These are phyloP conservation scores for Noctua pronuba DNA, from an alignment of 2,888 invertebrate species.

Conservation along the genomic window DNA sequence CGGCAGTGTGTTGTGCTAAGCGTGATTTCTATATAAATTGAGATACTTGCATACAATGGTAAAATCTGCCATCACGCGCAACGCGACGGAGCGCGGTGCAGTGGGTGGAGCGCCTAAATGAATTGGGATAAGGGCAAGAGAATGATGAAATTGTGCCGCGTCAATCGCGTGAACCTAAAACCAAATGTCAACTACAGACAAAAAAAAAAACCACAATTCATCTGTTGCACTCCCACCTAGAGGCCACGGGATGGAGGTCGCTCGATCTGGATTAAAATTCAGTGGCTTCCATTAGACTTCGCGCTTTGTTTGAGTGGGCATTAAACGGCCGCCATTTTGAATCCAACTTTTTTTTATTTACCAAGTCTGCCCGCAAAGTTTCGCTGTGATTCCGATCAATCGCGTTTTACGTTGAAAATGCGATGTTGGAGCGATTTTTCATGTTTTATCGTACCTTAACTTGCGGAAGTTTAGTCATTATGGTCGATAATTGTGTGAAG, in stretches of 20 bases:
- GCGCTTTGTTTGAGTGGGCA: conserved; percentile 70
- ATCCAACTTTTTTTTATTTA: conserved; percentile 60
- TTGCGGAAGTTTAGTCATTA: conserved; percentile 21
- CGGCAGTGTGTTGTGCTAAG: no score
- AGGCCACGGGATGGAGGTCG: conserved; percentile 35
- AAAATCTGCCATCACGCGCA: no score
- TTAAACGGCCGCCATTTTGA: conserved; percentile 65
- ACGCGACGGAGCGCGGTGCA: no score
- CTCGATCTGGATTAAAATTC: conserved; percentile 71
- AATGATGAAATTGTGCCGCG: neutral
- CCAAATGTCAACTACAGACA: neutral
- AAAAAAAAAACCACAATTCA: conserved; percentile 8
- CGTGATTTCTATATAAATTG: no score
- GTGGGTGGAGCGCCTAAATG: no score
- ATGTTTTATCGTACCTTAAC: conserved; percentile 7
- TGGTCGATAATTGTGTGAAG: neutral
- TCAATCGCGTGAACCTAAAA: neutral
- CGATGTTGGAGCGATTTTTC: conserved; percentile 21
- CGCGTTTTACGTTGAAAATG: conserved; percentile 45
- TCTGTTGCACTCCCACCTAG: conserved; percentile 30
- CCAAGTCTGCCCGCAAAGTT: conserved; percentile 51
- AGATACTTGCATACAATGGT: no score
- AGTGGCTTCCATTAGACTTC: conserved; percentile 71
- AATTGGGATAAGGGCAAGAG: no score
- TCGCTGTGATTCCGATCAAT: conserved; percentile 58